phyloP scores from a whole-genome alignment of 2,888 invertebrate species.

The Tachina fera region DNA sequence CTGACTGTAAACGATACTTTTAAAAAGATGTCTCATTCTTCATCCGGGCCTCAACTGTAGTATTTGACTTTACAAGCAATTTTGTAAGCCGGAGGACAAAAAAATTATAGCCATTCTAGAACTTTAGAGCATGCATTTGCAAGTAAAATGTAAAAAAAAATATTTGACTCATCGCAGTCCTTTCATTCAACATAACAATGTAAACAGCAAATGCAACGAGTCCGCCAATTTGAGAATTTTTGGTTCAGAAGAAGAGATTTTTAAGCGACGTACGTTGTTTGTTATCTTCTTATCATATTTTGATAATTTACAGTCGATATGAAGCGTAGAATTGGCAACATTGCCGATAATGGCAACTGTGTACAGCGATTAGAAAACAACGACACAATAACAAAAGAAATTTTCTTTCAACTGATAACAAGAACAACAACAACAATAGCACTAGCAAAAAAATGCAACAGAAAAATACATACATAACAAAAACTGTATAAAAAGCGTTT shows the following conservation, averaged over 20 bases:
- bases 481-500: conserved; percentile 65
- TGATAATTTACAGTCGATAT: too few relatives aligned
- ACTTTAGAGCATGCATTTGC: too few relatives aligned
- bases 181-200: not conserved
- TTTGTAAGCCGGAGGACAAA: too few relatives aligned
- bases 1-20: too few relatives aligned
- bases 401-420: conserved; percentile 71
- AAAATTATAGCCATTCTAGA: too few relatives aligned
- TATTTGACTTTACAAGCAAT: too few relatives aligned
- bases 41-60: too few relatives aligned
- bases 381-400: conserved; percentile 18
- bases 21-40: too few relatives aligned
- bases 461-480: not conserved
- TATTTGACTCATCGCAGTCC: conserved; percentile 5
- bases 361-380: conserved; percentile 38
- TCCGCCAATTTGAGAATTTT: not conserved
- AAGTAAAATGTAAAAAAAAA: not conserved
- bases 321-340: not conserved
- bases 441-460: conserved; percentile 26
- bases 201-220: not conserved
- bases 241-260: not conserved
- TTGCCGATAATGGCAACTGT: conserved; percentile 4
- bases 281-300: too few relatives aligned
- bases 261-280: not conserved
- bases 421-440: conserved; percentile 55